phyloP scores from a whole-genome alignment of 2,888 invertebrate genomes.

The Xestoiulus laeticollis region DNA sequence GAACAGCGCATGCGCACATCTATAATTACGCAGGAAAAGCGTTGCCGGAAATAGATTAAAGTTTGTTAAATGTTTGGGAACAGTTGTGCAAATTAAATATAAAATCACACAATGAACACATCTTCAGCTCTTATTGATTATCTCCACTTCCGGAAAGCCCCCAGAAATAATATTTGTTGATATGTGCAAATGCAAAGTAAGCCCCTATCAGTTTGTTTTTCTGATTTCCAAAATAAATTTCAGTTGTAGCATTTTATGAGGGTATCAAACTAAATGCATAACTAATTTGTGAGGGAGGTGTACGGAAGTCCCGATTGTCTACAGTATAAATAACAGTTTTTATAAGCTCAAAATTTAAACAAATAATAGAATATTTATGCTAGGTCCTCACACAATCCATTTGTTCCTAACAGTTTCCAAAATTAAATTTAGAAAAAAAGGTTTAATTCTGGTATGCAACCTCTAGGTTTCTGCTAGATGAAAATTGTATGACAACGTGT shows the following conservation, averaged over 20 bases:
- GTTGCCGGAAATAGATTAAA: background rate
- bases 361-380: too few species aligned
- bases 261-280: conserved; percentile 3
- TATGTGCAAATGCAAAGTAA: background rate
- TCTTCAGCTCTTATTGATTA: background rate
- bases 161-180: background rate
- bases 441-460: too few species aligned
- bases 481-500: background rate
- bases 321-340: background rate
- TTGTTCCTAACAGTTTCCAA: too few species aligned
- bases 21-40: too few species aligned
- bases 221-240: background rate
- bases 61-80: too few species aligned
- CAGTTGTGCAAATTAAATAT: background rate
- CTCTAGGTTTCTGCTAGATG: background rate
- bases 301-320: background rate
- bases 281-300: background rate
- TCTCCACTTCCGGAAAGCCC: background rate
- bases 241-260: background rate
- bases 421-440: too few species aligned
- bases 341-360: too few species aligned
- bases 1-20: too few species aligned
- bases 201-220: background rate
- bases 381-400: too few species aligned
- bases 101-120: background rate